Base-by-base conservation (phyloP, 2,888 invertebrate species). In the Drosophila colorata region DNA sequence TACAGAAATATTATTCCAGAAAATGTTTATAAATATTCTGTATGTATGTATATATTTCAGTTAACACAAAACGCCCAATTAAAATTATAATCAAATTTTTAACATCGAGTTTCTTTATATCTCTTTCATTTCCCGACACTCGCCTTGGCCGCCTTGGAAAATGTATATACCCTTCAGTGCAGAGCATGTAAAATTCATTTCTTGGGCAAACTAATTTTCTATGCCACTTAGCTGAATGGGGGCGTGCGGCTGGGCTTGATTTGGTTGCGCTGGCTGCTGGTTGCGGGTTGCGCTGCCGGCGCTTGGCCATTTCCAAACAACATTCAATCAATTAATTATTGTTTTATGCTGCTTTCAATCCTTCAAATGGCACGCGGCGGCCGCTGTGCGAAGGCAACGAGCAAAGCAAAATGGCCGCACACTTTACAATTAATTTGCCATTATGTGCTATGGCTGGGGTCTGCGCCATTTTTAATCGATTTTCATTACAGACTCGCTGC, bases 321-420 rank as follows among this genome's bases (percentile, higher is more conserved):
- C 80, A 75, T 86, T 84, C 89, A 86, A 86, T 88, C 87, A 88
- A 88, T 88, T 86, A 86, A 86, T 86, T 88, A 86, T 81, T 86
- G 81, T 81, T 88, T 81, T 79, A 74, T 69, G 81, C 74, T 69
- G 70, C 79, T 70, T 65, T 88, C 74, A 83, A 82, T 85, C 86
- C 79, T 76, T 87, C 80, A 71, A 79, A 79, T 66, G 68, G 48
- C 41, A 33, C 11, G 14, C 37, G 3, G 37, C 37, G 37, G 37
- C 20, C 16, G 51, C 37, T 23, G 16, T 28, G 69, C 82, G 86
- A 83, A 83, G 88, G 83, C 86, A 76, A 63, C 69, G 69, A 79
- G 65, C 72, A 88, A 82, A 86, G 77, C 83, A 79, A 86, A 84
- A 88, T 88, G 84, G 73, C 75, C 71, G 80, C 80, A 66, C 75